These are phyloP conservation scores for Mus spicilegus DNA, from an alignment of 2,113 vertebrate genomes.

Conservation along the genomic window DNA sequence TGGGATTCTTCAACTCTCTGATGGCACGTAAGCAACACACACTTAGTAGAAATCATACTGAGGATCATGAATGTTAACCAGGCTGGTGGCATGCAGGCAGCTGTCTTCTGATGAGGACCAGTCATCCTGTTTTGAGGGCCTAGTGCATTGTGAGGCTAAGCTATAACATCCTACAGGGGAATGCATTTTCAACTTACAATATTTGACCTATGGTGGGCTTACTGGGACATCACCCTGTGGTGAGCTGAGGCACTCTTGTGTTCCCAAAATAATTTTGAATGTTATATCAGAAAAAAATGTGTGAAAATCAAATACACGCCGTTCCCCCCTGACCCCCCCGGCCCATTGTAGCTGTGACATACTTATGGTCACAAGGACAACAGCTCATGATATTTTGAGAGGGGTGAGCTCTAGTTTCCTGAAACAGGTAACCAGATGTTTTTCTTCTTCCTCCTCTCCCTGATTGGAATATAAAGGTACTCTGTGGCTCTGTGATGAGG, in stretches of 20 bases:
- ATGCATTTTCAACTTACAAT: not conserved
- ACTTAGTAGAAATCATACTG: not conserved
- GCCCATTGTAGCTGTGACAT: not conserved
- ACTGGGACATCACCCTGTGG: not conserved
- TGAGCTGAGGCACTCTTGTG: not conserved
- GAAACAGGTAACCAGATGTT: not conserved
- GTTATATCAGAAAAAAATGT: not conserved
- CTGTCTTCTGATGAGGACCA: not conserved
- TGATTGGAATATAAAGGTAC: not conserved
- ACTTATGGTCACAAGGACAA: not conserved
- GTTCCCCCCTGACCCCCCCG: too few species aligned
- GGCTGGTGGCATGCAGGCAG: not conserved
- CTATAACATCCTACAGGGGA: not conserved
- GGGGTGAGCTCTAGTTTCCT: not conserved
- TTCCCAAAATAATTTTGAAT: not conserved
- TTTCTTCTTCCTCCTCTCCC: not conserved
- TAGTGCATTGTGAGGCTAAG: not conserved
- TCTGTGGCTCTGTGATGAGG: fast-evolving
- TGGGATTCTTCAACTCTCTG: not conserved
- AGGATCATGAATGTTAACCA: not conserved
- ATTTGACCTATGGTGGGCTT: not conserved
- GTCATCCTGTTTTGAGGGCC: too few species aligned
- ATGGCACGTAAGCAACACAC: not conserved
- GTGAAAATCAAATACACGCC: not conserved
- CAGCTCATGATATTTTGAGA: not conserved